Evolutionary conservation across 2,888 invertebrate genomes (phyloP), one percentile per base, ranked within the genome.

Genomic region (Fabriciana adippe): DNA sequence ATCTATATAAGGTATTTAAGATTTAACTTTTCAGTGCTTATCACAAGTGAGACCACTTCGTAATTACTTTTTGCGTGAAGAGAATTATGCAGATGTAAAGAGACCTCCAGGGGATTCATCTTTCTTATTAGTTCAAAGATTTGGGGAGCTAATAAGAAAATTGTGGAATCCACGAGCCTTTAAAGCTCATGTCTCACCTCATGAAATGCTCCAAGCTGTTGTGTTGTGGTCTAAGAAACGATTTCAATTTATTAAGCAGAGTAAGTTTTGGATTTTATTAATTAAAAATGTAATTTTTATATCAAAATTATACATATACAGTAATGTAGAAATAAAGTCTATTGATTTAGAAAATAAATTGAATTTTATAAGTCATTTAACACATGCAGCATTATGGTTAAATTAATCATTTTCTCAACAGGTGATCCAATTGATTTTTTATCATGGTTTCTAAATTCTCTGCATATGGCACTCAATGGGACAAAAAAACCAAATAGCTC

Each of bases 101-200:
- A 93, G 99, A 55, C 99, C 99, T 0, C 99, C 99, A 0, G 99
- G 99, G 0, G 99, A 99, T 87, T 98, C 97, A 2, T 96, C 96
- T 66, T 97, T 97, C 81, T 94, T 98, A 41, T 90, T 99, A 57
- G 98, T 99, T 0, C 97, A 97, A 82, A 85, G 96, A 53, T 99
- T 99, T 86, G 99, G 99, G 0, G 99, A 99, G 84, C 92, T 99
- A 41, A 95, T 99, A 90, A 93, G 99, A 18, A 99, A 99, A 85
- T 93, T 99, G 78, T 99, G 99, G 99, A 99, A 99, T 88, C 99
- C 99, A 0, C 94, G 98, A 53, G 99, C 99, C 81, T 99, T 99
- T 85, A 99, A 99, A 89, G 97, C 99, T 0, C 99, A 99, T 82
- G 99, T 99, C 0, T 99, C 99, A 21, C 99, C 99, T 0, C 99